Evolutionary conservation across 2,888 invertebrate species (phyloP).

Genomic region (Rutpela maculata): DNA sequence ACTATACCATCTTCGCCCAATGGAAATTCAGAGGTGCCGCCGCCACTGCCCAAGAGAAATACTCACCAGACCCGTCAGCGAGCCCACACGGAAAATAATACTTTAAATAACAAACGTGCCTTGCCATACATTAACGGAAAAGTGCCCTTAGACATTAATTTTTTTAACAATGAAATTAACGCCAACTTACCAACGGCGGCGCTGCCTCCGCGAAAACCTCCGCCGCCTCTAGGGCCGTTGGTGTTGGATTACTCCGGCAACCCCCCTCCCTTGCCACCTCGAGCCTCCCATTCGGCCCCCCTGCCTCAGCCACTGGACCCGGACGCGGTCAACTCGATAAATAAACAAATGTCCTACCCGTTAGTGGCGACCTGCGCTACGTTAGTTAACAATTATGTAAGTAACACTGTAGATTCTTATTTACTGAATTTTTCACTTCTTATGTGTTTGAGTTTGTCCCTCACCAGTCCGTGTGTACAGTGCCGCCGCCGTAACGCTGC

Average conservation of each 20-base stretch:
- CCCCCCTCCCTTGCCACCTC: slow-evolving; percentile 79
- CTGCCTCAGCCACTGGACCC: slow-evolving; percentile 65
- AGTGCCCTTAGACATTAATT: slow-evolving; percentile 60
- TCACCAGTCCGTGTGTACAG: slow-evolving; percentile 49
- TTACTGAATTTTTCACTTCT: slow-evolving; percentile 26
- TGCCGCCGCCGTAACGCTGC: slow-evolving; percentile 51
- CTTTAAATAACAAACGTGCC: slow-evolving; percentile 53
- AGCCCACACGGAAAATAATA: slow-evolving; percentile 41
- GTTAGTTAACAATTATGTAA: slow-evolving; percentile 74
- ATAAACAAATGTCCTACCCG: slow-evolving; percentile 81
- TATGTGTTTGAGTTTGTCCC: slow-evolving; percentile 30
- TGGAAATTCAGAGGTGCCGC: slow-evolving; percentile 72
- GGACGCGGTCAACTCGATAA: slow-evolving; percentile 78
- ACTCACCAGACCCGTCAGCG: slow-evolving; percentile 54
- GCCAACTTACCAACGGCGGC: slow-evolving; percentile 57
- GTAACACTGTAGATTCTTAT: slow-evolving; percentile 65
- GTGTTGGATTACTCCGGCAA: slow-evolving; percentile 64
- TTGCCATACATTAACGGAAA: slow-evolving; percentile 64
- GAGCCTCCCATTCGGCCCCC: slow-evolving; percentile 71
- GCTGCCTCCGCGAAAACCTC: slow-evolving; percentile 31
- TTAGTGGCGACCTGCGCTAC: slow-evolving; percentile 77
- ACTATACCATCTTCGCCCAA: slow-evolving; percentile 63
- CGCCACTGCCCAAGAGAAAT: slow-evolving; percentile 77
- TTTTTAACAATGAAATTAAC: slow-evolving; percentile 66
- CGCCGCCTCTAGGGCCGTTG: slow-evolving; percentile 53